Evolutionary conservation across 1,140 invertebrate species (phyloP).

Genomic region (Drosophila paulistorum): DNA sequence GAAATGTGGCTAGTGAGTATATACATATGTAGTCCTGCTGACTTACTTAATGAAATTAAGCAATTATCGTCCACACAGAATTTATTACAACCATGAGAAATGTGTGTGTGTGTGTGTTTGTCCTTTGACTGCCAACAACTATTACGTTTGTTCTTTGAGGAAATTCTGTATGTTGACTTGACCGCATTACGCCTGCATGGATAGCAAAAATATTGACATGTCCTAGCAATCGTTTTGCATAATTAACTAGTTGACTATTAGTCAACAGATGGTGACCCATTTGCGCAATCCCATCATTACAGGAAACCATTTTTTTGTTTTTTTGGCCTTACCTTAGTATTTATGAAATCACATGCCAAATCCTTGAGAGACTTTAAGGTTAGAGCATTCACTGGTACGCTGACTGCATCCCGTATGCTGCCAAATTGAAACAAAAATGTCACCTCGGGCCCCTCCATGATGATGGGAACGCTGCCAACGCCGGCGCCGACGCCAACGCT

Average conservation of each 20-base stretch:
- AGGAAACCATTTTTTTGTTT: neutral
- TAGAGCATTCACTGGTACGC: constrained; percentile 90
- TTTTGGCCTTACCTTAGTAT: constrained; percentile 93
- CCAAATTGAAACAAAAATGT: constrained; percentile 98
- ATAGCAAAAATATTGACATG: constrained; percentile 34
- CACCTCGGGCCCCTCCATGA: constrained; percentile 90
- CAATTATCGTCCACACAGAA: constrained; percentile 70
- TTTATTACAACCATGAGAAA: constrained; percentile 50
- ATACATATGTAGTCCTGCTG: constrained; percentile 26
- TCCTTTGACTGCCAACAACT: neutral
- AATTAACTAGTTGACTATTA: constrained; percentile 51
- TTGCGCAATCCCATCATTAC: constrained; percentile 8
- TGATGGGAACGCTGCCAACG: constrained; percentile 70
- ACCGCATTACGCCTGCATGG: constrained; percentile 48
- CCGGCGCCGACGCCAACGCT: constrained; percentile 33
- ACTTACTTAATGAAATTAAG: constrained; percentile 78
- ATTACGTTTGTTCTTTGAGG: neutral
- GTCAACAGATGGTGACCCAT: constrained; percentile 46
- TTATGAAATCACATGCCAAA: constrained; percentile 96
- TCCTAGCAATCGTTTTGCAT: constrained; percentile 41
- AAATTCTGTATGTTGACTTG: constrained; percentile 40
- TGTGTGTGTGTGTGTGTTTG: constrained; percentile 4
- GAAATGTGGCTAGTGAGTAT: constrained; percentile 11
- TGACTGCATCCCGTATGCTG: constrained; percentile 93
- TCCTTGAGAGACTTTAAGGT: constrained; percentile 96